Evolutionary conservation across 2,113 vertebrate genomes (phyloP).

Genomic region (Corythoichthys haematopterus): DNA sequence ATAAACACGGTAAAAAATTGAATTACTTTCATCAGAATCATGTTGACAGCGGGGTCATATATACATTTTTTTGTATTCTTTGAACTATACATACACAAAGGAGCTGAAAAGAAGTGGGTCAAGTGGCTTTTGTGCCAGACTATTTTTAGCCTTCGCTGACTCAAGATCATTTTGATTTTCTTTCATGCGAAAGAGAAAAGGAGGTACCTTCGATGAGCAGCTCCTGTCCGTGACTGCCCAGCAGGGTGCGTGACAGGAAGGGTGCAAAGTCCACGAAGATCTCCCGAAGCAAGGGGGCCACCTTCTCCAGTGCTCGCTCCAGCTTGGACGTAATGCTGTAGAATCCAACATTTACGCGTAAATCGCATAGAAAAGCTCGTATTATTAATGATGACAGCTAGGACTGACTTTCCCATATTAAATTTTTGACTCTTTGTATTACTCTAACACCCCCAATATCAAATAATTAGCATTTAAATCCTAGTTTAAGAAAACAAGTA

Average conservation of each 20-base stretch:
- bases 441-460: too few species aligned
- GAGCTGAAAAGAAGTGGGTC: constrained; percentile 6
- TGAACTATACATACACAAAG: background rate
- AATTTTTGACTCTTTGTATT: too few species aligned
- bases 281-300: constrained; percentile 92
- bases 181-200: too few species aligned
- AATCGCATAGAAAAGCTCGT: too few species aligned
- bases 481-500: too few species aligned
- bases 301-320: constrained; percentile 94
- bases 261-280: constrained; percentile 99
- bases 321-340: constrained; percentile 94
- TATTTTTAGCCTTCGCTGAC: constrained; percentile 34
- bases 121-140: constrained; percentile 19
- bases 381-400: too few species aligned
- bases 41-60: background rate
- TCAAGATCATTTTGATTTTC: background rate
- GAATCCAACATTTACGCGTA: constrained; percentile 34
- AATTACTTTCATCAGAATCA: background rate
- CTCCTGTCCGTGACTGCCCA: constrained; percentile 97
- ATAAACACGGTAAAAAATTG: background rate
- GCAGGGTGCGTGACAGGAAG: constrained; percentile 90
- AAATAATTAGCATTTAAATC: too few species aligned
- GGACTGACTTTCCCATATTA: too few species aligned
- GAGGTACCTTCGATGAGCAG: constrained; percentile 94
- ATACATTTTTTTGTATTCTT: background rate